A percentile compares a stretch with the other conserved stretches of the same genome.
Evolutionary conservation across 2,888 invertebrate genomes (phyloP).

Genomic region (Tetranychus piercei): DNA sequence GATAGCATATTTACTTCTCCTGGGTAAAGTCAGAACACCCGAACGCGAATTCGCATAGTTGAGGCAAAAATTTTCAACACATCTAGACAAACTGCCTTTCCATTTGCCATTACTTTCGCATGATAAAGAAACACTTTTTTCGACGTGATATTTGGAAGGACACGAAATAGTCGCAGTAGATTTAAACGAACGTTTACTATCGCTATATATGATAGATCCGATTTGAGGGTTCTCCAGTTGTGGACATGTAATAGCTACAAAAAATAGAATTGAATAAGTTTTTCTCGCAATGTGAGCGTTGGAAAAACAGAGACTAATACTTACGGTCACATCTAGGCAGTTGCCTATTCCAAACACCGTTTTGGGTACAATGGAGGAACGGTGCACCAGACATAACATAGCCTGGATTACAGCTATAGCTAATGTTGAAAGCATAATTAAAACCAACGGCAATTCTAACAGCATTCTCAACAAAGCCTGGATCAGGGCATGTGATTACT

Average conservation of each 20-base stretch:
- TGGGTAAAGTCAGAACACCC: not conserved
- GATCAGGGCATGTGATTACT: not conserved
- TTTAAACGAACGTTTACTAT: not conserved
- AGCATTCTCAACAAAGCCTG: not conserved
- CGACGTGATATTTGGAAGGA: not conserved
- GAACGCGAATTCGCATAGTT: not conserved
- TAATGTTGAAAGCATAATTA: not conserved
- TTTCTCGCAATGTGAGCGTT: not conserved
- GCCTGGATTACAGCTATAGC: slow-evolving; percentile 7
- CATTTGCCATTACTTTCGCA: not conserved
- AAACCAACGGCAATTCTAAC: not conserved
- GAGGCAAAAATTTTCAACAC: not conserved
- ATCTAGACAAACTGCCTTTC: not conserved
- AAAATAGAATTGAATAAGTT: not conserved
- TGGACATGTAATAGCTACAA: not conserved
- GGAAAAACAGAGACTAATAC: not conserved
- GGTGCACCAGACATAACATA: slow-evolving; percentile 1
- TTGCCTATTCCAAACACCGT: not conserved
- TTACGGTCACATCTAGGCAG: slow-evolving; percentile 1
- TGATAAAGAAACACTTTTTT: not conserved
- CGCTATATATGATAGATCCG: not conserved
- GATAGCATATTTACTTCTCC: not conserved
- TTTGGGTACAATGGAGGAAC: not conserved
- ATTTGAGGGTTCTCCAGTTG: not conserved
- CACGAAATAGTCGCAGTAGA: not conserved